Evolutionary conservation across 2,888 invertebrate genomes (phyloP).

Genomic region (Clusia tigrina): DNA sequence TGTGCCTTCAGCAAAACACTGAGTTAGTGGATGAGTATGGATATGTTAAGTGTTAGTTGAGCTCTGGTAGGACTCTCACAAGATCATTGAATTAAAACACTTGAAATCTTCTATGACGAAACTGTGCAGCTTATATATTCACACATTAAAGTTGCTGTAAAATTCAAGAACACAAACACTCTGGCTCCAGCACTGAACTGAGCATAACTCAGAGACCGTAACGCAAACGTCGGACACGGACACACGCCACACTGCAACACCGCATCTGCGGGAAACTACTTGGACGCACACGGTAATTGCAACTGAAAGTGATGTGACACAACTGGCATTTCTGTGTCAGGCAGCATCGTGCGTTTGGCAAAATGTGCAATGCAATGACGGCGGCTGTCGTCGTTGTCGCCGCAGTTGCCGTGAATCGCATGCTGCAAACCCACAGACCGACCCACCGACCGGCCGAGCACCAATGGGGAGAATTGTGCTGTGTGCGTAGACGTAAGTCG

Average conservation of each 20-base stretch:
- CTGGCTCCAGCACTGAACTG: background rate
- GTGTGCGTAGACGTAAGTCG: background rate
- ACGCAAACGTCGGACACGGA: background rate
- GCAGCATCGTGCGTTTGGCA: background rate
- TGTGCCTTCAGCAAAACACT: no score
- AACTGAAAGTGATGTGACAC: slow-evolving; percentile 1
- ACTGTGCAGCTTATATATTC: no score
- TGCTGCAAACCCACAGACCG: background rate
- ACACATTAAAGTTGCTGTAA: no score
- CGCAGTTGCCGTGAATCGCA: background rate
- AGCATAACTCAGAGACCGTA: background rate
- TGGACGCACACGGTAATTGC: slow-evolving; percentile 2
- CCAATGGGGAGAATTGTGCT: background rate
- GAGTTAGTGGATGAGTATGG: no score
- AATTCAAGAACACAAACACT: no score
- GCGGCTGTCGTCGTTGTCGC: background rate
- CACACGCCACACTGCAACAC: background rate
- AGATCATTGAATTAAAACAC: no score
- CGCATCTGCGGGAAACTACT: background rate
- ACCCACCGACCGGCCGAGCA: no score
- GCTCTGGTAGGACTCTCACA: no score
- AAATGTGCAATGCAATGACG: background rate
- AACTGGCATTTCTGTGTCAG: background rate
- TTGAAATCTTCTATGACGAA: no score
- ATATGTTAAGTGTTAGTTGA: no score